A percentile compares a stretch with the other conserved stretches of the same genome.
Evolutionary conservation across 1,140 invertebrate species (phyloP).

Genomic region (Tetramorium simillimum): DNA sequence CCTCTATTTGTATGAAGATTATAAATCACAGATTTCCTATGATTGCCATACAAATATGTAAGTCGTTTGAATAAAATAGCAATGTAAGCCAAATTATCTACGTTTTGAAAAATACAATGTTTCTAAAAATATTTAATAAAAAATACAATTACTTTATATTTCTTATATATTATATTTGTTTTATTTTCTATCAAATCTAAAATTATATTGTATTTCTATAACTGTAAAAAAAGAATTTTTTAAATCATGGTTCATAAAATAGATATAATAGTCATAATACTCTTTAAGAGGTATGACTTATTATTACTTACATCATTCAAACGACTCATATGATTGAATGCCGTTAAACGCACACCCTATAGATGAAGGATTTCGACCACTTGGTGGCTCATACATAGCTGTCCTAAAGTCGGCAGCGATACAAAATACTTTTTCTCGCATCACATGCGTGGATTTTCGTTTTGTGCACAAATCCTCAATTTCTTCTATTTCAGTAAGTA

Average conservation of each 20-base stretch:
- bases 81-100: neutral
- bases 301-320: slow-evolving; percentile 6
- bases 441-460: slow-evolving; percentile 75
- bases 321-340: slow-evolving; percentile 21
- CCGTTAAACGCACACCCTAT: slow-evolving; percentile 68
- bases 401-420: slow-evolving; percentile 62
- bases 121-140: neutral
- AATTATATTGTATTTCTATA: neutral
- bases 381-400: slow-evolving; percentile 71
- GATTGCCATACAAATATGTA: slow-evolving; percentile 32
- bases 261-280: neutral
- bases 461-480: slow-evolving; percentile 62
- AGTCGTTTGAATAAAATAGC: neutral
- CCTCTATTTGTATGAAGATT: neutral
- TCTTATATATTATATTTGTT: neutral
- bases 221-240: neutral
- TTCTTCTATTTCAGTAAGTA: slow-evolving; percentile 71
- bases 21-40: slow-evolving; percentile 41
- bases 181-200: neutral
- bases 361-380: slow-evolving; percentile 67
- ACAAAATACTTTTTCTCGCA: slow-evolving; percentile 76
- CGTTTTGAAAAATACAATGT: neutral
- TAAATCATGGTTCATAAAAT: neutral
- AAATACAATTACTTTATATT: neutral
- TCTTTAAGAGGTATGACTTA: neutral